Evolutionary conservation across 2,888 invertebrate species (phyloP).

Genomic region (Agrotis exclamationis): DNA sequence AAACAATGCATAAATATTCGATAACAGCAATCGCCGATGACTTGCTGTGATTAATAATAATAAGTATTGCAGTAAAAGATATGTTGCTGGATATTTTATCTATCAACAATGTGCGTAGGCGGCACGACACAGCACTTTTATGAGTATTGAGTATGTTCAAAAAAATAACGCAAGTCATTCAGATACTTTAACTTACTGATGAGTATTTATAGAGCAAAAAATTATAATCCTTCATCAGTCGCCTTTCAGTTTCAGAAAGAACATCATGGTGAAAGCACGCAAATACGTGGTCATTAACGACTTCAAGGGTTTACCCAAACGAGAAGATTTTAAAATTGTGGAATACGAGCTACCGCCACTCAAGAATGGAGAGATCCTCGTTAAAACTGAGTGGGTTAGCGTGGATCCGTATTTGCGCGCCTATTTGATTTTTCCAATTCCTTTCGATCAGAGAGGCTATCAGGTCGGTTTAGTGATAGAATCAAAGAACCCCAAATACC

Average conservation of each 20-base stretch:
- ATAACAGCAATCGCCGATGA: no score
- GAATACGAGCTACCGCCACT: slow-evolving; percentile 88
- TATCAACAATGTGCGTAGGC: no score
- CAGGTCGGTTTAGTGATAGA: slow-evolving; percentile 88
- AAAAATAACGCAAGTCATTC: background rate
- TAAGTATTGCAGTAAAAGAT: no score
- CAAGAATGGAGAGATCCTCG: slow-evolving; percentile 77
- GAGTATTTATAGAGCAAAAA: background rate
- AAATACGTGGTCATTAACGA: slow-evolving; percentile 83
- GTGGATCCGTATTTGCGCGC: slow-evolving; percentile 73
- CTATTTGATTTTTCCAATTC: slow-evolving; percentile 63
- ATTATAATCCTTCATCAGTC: background rate
- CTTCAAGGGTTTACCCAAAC: slow-evolving; percentile 91
- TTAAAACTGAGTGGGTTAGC: slow-evolving; percentile 75
- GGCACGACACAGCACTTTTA: no score
- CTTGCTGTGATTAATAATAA: no score
- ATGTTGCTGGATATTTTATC: no score
- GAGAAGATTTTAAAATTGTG: slow-evolving; percentile 90
- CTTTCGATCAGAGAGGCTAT: slow-evolving; percentile 75
- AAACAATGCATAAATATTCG: no score
- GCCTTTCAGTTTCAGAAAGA: background rate
- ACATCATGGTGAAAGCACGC: slow-evolving; percentile 87
- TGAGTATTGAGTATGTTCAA: no score
- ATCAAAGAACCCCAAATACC: slow-evolving; percentile 91
- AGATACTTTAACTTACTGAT: background rate